These are phyloP conservation scores for Pteropus rufus DNA, from an alignment of 2,797 vertebrate species.

Conservation along the genomic window DNA sequence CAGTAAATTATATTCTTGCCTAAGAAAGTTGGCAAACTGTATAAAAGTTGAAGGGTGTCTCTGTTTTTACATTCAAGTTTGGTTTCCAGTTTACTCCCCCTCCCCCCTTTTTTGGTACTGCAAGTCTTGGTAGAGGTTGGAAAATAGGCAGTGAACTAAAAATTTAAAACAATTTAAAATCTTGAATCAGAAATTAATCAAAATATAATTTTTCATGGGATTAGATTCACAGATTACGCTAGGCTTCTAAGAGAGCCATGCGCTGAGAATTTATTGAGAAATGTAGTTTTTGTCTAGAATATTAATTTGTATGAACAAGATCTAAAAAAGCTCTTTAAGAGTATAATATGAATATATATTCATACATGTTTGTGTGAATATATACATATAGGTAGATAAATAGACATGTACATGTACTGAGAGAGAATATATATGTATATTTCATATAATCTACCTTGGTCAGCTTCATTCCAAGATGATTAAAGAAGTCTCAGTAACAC, in stretches of 20 bases:
- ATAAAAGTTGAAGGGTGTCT: background rate
- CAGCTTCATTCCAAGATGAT: slow-evolving; percentile 66
- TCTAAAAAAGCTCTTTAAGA: background rate
- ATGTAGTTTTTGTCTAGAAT: background rate
- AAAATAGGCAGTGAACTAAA: background rate
- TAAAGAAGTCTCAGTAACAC: slow-evolving; percentile 42
- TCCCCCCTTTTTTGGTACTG: background rate
- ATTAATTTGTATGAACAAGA: background rate
- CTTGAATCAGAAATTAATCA: background rate
- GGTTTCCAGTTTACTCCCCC: background rate
- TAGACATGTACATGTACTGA: background rate
- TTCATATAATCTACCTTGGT: background rate
- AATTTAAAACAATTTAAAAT: background rate
- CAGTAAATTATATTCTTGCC: background rate
- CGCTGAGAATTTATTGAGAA: slow-evolving; percentile 13
- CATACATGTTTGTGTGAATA: background rate
- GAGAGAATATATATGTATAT: background rate
- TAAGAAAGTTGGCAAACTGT: background rate
- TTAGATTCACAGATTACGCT: background rate
- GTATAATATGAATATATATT: background rate
- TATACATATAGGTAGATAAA: background rate
- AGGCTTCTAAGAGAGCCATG: background rate
- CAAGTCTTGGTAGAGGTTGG: background rate
- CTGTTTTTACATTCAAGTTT: background rate
- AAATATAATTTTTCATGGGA: background rate